These are phyloP conservation scores for Smittia sp. DNA, from an alignment of 2,888 invertebrate species.

Conservation along the genomic window DNA sequence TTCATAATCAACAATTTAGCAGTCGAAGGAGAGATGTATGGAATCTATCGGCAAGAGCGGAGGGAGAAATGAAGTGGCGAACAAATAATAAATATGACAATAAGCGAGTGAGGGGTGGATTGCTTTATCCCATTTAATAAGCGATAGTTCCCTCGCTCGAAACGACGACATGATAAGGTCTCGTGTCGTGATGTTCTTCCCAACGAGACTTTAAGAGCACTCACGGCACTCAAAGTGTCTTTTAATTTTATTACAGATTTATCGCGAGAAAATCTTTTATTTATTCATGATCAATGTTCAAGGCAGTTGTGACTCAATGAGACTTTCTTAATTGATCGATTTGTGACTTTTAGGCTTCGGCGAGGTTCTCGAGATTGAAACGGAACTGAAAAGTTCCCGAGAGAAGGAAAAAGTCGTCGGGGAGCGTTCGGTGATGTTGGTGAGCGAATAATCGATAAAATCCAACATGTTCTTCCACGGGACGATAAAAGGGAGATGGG, in stretches of 20 bases:
- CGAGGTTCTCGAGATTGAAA: neutral
- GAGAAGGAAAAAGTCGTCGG: neutral
- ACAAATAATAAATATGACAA: conserved; percentile 30
- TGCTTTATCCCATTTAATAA: conserved; percentile 1
- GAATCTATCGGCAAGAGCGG: neutral
- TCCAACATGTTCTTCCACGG: conserved; percentile 7
- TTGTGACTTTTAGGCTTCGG: neutral
- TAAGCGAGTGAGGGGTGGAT: neutral
- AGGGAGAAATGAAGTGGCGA: conserved; percentile 24
- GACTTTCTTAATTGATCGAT: neutral
- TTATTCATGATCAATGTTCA: neutral
- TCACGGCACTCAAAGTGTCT: conserved; percentile 12
- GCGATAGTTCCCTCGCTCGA: conserved; percentile 13
- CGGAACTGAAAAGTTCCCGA: neutral
- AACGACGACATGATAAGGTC: neutral
- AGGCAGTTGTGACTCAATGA: neutral
- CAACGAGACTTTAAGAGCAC: neutral
- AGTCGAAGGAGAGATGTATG: neutral
- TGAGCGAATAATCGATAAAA: conserved; percentile 6
- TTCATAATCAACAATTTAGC: conserved; percentile 35
- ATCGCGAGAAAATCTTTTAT: neutral
- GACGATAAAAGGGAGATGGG: neutral
- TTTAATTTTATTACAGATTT: conserved; percentile 4
- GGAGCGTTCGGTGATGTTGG: neutral
- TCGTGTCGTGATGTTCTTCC: neutral